Base-by-base conservation (phyloP, 1,140 invertebrate genomes). In the Campoletis sonorensis region DNA sequence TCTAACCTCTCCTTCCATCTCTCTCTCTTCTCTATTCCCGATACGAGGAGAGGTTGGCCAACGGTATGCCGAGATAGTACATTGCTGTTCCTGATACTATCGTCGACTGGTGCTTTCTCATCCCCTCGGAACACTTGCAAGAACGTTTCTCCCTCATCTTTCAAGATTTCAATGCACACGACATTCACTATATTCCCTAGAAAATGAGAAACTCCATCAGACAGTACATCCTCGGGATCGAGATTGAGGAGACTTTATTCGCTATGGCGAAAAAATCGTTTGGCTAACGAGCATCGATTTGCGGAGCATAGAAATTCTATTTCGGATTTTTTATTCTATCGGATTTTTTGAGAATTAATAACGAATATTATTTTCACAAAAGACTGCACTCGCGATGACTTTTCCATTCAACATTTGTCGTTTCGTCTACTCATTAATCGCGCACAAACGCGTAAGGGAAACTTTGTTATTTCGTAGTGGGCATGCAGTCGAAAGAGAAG, bases 21-120 rank as follows among this genome's bases (percentile, higher is more conserved):
- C 78, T 76, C 73, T 49, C 73, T 54, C 26, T 54, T 21, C 51
- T 77, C 83, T 67, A 70, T 68, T 33, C 15, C 58, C 79, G 80
- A 49, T 70, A 33, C 37, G 1, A 26, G 76, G 58, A 51, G 72
- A 77, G 72, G 54, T 70, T 70, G 78, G 80, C 82, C 82, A 82
- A 82, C 81, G 84, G 83, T 84, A 84, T 84, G 83, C 79, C 27
- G 78, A 68, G 79, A 75, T 79, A 84, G 64, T 84, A 84, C 83
- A 82, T 84, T 84, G 83, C 80, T 84, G 83, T n/a, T n/a, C n/a
- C 81, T 82, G 80, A 67, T 76, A 79, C 81, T 79, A 51, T 70
- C 83, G 81, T 67, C 75, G 64, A 33, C 30, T 79, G 26, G 7
- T 54, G 45, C 33, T 64, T 37, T 77, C 79, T 77, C 45, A 18